Evolutionary conservation across 2,113 vertebrate species (phyloP).

Genomic region (Alouatta palliata): DNA sequence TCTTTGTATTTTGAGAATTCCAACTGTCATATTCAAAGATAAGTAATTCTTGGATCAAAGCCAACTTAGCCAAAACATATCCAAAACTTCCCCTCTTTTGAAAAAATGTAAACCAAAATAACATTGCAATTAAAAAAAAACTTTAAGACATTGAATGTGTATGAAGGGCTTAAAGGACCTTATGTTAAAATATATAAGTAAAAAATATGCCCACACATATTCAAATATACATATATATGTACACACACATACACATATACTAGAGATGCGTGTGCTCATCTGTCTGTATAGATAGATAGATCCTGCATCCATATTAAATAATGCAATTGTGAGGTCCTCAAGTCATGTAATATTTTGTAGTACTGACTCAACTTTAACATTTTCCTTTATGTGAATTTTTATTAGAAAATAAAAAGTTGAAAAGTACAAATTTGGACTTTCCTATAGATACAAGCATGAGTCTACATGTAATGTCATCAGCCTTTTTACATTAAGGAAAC

Average conservation of each 20-base stretch:
- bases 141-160: neutral
- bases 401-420: neutral
- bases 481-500: neutral
- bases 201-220: neutral
- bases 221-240: neutral
- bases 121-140: neutral
- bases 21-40: neutral
- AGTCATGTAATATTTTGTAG: slow-evolving; percentile 11
- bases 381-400: slow-evolving; percentile 16
- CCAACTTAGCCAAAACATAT: neutral
- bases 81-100: neutral
- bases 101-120: neutral
- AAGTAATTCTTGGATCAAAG: neutral
- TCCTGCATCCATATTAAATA: neutral
- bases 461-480: neutral
- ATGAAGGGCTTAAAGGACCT: neutral
- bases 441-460: neutral
- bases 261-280: neutral
- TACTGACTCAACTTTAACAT: neutral
- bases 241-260: neutral
- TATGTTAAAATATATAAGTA: neutral
- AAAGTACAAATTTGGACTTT: neutral
- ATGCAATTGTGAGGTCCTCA: neutral
- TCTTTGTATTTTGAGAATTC: slow-evolving; percentile 21
- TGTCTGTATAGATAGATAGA: neutral